These are phyloP conservation scores for Sesamia nonagrioides DNA, from an alignment of 1,140 invertebrate genomes.

Conservation along the genomic window DNA sequence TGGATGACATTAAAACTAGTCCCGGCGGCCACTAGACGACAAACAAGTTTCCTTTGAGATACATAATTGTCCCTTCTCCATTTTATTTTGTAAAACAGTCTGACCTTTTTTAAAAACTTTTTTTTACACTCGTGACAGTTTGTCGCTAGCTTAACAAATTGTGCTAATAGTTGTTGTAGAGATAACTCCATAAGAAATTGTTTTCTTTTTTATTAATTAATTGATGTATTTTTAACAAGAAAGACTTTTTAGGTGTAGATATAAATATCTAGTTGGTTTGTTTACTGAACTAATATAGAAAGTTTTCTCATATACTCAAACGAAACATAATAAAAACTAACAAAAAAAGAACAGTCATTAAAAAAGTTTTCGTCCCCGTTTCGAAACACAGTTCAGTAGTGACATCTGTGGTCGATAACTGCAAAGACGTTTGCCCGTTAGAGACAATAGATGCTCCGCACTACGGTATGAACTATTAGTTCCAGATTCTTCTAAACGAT, in stretches of 20 bases:
- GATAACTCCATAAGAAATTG: background rate
- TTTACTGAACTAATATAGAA: no score
- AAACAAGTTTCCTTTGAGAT: background rate
- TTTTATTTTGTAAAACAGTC: background rate
- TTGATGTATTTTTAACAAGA: no score
- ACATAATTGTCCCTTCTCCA: background rate
- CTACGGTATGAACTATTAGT: background rate
- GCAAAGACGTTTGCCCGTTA: background rate
- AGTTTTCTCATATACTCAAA: no score
- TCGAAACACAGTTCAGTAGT: background rate
- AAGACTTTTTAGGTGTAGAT: no score
- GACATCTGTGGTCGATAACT: conserved; percentile 20
- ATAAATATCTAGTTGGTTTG: no score
- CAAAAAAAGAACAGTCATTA: no score
- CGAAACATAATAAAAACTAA: no score
- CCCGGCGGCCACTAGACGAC: background rate
- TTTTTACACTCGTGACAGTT: conserved; percentile 15
- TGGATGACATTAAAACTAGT: background rate
- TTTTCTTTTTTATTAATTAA: background rate
- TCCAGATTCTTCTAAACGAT: background rate
- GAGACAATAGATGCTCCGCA: conserved; percentile 3
- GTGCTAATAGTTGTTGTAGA: background rate
- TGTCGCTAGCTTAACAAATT: conserved; percentile 22
- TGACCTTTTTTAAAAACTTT: background rate
- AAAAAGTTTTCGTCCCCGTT: background rate